Evolutionary conservation across 2,113 vertebrate species (phyloP).

Genomic region (Corythornis cristatus): DNA sequence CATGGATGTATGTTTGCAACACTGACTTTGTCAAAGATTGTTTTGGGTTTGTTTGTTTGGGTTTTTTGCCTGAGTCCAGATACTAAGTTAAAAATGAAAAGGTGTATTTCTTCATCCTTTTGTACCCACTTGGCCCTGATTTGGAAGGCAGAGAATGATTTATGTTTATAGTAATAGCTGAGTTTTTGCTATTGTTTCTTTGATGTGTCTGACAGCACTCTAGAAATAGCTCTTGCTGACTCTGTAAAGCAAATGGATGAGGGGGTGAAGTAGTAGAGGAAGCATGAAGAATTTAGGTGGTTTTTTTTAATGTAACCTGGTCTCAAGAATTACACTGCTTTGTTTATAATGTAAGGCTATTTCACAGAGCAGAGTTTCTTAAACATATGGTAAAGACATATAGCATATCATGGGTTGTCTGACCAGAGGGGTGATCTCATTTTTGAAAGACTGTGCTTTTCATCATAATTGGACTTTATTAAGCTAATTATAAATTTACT

Average conservation of each 20-base stretch:
- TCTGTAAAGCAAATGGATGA: background rate
- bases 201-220: background rate
- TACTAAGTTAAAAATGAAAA: background rate
- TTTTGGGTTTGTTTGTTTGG: too few species aligned
- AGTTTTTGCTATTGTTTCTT: background rate
- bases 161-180: background rate
- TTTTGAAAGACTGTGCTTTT: background rate
- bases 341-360: background rate
- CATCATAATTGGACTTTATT: background rate
- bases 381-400: accelerated
- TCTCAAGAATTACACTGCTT: background rate
- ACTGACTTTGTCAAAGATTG: background rate
- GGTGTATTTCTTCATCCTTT: background rate
- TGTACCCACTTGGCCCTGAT: background rate
- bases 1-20: background rate
- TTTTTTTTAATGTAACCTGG: background rate
- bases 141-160: background rate
- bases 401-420: background rate
- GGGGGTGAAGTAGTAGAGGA: background rate
- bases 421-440: background rate
- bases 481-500: background rate
- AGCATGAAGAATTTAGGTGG: background rate
- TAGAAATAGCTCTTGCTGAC: background rate
- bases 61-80: background rate
- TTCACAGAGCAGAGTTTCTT: background rate